Conservation (phyloP, 1,140 invertebrate genomes). For the Drosophila jambulina region DNA sequence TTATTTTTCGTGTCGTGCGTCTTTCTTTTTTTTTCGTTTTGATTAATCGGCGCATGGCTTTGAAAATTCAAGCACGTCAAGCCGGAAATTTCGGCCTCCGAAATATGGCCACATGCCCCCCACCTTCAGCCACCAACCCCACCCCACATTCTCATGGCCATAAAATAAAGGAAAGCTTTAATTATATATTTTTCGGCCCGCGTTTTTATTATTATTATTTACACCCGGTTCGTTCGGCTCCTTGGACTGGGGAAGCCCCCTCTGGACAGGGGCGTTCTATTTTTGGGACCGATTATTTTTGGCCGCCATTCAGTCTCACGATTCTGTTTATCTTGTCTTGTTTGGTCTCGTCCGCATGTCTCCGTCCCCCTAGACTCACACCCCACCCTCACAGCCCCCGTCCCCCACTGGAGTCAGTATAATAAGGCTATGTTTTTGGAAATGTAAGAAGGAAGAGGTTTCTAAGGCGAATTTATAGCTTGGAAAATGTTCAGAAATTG, state of each 20-base stretch:
- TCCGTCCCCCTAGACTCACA: conserved; percentile 22
- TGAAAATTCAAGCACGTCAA: conserved; percentile 64
- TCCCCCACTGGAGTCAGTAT: conserved; percentile 13
- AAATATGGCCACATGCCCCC: conserved; percentile 25
- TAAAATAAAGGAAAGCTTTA: conserved; percentile 58
- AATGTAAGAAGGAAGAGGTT: conserved; percentile 1
- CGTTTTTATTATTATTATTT: conserved; percentile 61
- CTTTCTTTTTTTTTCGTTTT: conserved; percentile 17
- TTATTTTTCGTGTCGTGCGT: conserved; percentile 48
- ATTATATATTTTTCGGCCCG: conserved; percentile 57
- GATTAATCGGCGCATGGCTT: conserved; percentile 66
- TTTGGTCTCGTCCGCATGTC: conserved; percentile 41
- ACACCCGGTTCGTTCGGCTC: conserved; percentile 15
- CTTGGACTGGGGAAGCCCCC: conserved; percentile 8
- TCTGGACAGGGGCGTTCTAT: conserved; percentile 28
- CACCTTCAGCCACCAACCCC: background rate
- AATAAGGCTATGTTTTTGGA: conserved; percentile 6
- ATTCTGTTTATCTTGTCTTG: conserved; percentile 37
- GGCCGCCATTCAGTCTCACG: conserved; percentile 33
- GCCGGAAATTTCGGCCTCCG: conserved; percentile 47
- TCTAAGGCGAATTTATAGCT: background rate
- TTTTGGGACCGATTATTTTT: conserved; percentile 35
- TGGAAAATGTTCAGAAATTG: background rate
- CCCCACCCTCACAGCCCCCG: background rate
- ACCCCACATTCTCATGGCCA: conserved; percentile 25